Conservation (phyloP, 2,797 vertebrate species). For the Chrosomus eos region DNA sequence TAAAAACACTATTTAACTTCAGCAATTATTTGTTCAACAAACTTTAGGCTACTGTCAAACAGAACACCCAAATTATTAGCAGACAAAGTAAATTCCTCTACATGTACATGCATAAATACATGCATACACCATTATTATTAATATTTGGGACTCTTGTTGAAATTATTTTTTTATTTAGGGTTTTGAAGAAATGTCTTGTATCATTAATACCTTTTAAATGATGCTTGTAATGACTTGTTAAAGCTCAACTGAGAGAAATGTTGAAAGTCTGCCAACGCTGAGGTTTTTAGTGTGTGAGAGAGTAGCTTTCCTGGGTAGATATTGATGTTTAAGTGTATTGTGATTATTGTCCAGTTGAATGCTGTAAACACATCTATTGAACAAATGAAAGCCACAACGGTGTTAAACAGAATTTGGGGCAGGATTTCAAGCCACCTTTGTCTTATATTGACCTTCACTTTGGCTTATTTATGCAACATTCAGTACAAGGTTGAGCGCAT, state of each 20-base stretch:
- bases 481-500: conserved; percentile 55
- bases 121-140: neutral
- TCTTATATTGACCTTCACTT: conserved; percentile 54
- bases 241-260: conserved; percentile 6
- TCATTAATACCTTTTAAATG: neutral
- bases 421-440: conserved; percentile 54
- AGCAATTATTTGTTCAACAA: neutral
- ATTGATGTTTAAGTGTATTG: conserved; percentile 46
- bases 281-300: conserved; percentile 19
- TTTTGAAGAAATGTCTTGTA: neutral
- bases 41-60: neutral
- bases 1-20: neutral
- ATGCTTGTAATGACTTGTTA: neutral
- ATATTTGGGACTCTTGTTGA: neutral
- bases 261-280: conserved; percentile 10
- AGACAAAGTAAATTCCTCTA: neutral
- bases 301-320: conserved; percentile 28
- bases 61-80: neutral
- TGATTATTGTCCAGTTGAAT: conserved; percentile 38
- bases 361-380: conserved; percentile 33
- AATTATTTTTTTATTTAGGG: neutral
- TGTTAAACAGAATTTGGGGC: conserved; percentile 48
- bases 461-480: conserved; percentile 54
- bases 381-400: conserved; percentile 29
- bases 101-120: too few species aligned